These are phyloP conservation scores for Ectemnius lituratus DNA, from an alignment of 2,888 invertebrate species.

Conservation along the genomic window DNA sequence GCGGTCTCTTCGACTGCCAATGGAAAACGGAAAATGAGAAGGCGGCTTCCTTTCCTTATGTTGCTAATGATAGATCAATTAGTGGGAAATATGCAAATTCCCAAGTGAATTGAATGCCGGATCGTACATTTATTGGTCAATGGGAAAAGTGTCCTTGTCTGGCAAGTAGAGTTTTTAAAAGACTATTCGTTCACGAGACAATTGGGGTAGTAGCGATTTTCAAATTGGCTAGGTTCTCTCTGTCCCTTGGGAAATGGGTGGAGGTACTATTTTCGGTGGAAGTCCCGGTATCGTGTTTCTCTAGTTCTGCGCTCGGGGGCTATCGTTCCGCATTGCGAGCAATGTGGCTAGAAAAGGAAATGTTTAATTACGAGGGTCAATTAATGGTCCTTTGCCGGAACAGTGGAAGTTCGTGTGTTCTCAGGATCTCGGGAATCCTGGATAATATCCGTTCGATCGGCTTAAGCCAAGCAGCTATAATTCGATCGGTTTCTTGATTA, in stretches of 20 bases:
- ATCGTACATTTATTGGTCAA: too few relatives aligned
- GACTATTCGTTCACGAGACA: background rate
- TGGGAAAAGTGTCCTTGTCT: too few relatives aligned
- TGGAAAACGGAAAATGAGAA: too few relatives aligned
- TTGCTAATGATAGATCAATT: too few relatives aligned
- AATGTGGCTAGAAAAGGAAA: conserved; percentile 44
- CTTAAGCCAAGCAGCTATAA: conserved; percentile 53
- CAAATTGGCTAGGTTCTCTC: conserved; percentile 7
- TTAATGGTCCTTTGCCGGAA: conserved; percentile 53
- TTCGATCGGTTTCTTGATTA: conserved; percentile 59
- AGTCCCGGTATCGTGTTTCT: conserved; percentile 19
- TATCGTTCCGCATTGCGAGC: conserved; percentile 20
- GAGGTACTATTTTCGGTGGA: background rate
- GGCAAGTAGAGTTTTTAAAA: too few relatives aligned
- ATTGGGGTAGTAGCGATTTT: conserved; percentile 17
- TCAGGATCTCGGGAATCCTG: conserved; percentile 16
- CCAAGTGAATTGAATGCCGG: too few relatives aligned
- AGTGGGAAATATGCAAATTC: too few relatives aligned
- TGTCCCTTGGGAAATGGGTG: background rate
- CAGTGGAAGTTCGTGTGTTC: conserved; percentile 19
- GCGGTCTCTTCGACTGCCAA: too few relatives aligned
- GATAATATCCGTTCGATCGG: conserved; percentile 51
- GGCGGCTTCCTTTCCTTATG: too few relatives aligned
- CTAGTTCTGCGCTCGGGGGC: conserved; percentile 16
- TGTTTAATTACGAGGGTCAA: conserved; percentile 64